Conservation (phyloP, 2,888 invertebrate genomes). For the Athetis lepigone region DNA sequence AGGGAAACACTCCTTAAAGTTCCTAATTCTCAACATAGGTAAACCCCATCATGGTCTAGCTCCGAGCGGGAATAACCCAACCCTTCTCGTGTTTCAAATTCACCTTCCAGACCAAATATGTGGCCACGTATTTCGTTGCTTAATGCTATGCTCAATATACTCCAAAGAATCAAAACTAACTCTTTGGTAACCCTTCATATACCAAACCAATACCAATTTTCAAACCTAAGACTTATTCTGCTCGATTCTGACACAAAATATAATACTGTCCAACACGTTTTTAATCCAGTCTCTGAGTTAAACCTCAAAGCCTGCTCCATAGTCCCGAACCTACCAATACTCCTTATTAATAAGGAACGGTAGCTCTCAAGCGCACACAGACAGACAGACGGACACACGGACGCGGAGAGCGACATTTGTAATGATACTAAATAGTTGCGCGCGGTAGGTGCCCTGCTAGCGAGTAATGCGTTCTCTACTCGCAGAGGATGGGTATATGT, state of each 20-base stretch:
- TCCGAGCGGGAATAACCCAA: too few species aligned
- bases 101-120: too few species aligned
- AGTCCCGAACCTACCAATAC: slow-evolving; percentile 67
- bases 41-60: background rate
- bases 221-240: background rate
- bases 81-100: too few species aligned
- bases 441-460: slow-evolving; percentile 88
- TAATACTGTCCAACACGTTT: background rate
- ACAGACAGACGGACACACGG: slow-evolving; percentile 79
- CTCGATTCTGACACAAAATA: background rate
- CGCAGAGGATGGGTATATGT: slow-evolving; percentile 65
- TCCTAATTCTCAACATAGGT: background rate
- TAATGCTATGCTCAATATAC: too few species aligned
- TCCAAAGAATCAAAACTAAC: too few species aligned
- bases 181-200: too few species aligned
- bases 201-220: too few species aligned
- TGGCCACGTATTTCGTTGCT: too few species aligned
- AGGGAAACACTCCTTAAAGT: background rate
- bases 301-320: slow-evolving; percentile 68
- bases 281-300: background rate
- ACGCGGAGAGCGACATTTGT: slow-evolving; percentile 87
- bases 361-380: slow-evolving; percentile 79
- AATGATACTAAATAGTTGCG: slow-evolving; percentile 90
- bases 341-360: slow-evolving; percentile 89
- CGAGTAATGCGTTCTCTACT: slow-evolving; percentile 85